Conservation (phyloP, 2,888 invertebrate genomes). For the Papilio elwesi region DNA sequence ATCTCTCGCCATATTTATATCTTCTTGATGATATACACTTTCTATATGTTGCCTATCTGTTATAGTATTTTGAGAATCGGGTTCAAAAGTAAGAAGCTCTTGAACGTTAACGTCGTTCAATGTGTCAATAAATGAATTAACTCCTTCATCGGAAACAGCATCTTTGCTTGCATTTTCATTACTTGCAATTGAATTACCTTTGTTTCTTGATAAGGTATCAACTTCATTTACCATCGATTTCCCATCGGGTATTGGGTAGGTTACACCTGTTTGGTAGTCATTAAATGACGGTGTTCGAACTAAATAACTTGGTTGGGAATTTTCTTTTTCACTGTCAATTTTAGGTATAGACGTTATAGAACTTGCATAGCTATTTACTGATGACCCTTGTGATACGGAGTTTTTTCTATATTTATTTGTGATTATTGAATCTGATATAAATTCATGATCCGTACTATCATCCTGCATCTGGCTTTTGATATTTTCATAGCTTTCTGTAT, state of each 20-base stretch:
- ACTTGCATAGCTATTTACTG: not conserved
- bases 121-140: not conserved
- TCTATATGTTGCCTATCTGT: not conserved
- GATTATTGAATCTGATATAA: not conserved
- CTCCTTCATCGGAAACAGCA: not conserved
- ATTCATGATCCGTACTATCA: not conserved
- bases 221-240: not conserved
- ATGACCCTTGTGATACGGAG: not conserved
- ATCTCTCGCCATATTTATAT: not conserved
- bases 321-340: not conserved
- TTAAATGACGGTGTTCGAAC: not conserved
- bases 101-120: not conserved
- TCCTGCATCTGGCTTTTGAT: not conserved
- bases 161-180: not conserved
- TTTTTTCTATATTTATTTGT: constrained; percentile 8
- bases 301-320: not conserved
- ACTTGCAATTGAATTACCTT: not conserved
- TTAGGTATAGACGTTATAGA: not conserved
- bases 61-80: not conserved
- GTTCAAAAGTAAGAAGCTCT: not conserved
- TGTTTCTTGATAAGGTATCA: not conserved
- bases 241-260: not conserved
- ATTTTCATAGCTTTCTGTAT: constrained; percentile 2
- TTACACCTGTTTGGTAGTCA: not conserved
- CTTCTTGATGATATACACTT: not conserved